Evolutionary conservation across 2,113 vertebrate species (phyloP).

Genomic region (Myodes glareolus): DNA sequence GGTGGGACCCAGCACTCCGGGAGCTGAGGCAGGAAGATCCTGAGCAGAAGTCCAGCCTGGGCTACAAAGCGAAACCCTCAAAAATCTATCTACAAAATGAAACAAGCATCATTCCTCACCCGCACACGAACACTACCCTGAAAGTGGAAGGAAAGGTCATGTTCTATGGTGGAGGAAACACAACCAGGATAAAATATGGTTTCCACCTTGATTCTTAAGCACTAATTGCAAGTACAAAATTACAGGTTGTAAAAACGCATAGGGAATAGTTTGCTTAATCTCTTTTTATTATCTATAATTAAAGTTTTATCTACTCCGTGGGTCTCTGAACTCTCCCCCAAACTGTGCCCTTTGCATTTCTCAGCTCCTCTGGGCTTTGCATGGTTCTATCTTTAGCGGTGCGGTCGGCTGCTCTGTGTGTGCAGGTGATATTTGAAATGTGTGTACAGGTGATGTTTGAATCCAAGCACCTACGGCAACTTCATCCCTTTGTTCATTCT

Average conservation of each 20-base stretch:
- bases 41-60: background rate
- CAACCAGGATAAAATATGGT: background rate
- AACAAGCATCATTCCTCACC: background rate
- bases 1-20: background rate
- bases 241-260: background rate
- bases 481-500: background rate
- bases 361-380: background rate
- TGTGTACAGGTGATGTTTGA: background rate
- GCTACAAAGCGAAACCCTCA: background rate
- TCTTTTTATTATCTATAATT: constrained; percentile 40
- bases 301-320: constrained; percentile 22
- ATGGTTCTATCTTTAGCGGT: background rate
- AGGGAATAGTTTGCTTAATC: constrained; percentile 19
- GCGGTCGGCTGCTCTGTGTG: background rate
- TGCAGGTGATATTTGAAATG: background rate
- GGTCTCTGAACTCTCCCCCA: background rate
- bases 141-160: background rate
- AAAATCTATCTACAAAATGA: background rate
- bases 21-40: background rate
- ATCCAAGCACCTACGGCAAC: background rate
- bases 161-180: background rate
- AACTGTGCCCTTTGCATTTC: background rate
- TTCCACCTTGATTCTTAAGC: background rate
- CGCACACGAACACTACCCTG: background rate
- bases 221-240: constrained; percentile 37